Evolutionary conservation across 2,797 vertebrate genomes (phyloP).

Genomic region (Channallabes apus): DNA sequence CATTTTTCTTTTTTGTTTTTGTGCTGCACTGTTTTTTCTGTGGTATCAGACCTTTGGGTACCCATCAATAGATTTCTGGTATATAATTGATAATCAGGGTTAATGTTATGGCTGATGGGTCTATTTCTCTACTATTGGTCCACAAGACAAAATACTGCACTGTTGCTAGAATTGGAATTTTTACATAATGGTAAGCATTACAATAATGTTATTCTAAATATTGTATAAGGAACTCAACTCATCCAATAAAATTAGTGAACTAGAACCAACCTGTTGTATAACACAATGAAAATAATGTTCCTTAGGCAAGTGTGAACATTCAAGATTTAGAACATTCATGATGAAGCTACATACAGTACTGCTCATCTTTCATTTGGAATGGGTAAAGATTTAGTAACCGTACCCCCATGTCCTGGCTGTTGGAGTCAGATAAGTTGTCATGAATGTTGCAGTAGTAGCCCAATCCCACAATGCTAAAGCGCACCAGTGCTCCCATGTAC

Average conservation of each 20-base stretch:
- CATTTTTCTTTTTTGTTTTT: too few species aligned
- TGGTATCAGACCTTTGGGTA: too few species aligned
- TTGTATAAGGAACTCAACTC: not conserved
- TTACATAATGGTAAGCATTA: not conserved
- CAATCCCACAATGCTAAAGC: constrained; percentile 89
- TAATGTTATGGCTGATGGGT: too few species aligned
- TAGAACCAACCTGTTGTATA: not conserved
- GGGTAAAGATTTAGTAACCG: constrained; percentile 35
- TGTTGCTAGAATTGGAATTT: not conserved
- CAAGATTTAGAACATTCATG: not conserved
- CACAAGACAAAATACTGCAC: not conserved
- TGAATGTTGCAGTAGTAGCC: constrained; percentile 97
- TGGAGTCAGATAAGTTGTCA: constrained; percentile 89
- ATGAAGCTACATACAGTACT: not conserved
- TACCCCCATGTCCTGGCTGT: constrained; percentile 91
- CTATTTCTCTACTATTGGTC: not conserved
- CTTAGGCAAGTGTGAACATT: not conserved
- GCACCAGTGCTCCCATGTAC: constrained; percentile 95
- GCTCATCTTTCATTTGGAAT: not conserved
- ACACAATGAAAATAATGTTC: not conserved
- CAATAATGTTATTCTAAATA: not conserved
- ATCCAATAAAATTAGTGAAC: not conserved
- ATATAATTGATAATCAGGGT: too few species aligned
- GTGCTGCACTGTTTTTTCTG: too few species aligned
- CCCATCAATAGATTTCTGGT: too few species aligned